Conservation (phyloP, 2,888 invertebrate genomes). For the Ochropacha duplaris region DNA sequence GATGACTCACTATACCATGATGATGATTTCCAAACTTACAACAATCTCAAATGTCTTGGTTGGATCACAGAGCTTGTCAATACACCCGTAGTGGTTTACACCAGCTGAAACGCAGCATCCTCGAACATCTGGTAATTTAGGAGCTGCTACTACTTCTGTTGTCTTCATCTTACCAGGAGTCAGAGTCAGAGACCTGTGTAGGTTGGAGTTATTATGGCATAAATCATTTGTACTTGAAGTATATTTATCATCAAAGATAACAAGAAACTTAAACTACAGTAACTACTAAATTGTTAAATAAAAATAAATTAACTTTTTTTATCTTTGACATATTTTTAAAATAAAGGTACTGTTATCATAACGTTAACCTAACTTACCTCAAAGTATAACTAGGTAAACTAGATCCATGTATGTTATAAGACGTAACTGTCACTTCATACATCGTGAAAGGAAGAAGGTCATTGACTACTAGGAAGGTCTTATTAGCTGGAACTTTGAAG, state of each 20-base stretch:
- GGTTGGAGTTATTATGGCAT: background rate
- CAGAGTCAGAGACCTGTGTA: constrained; percentile 84
- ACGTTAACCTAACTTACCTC: constrained; percentile 62
- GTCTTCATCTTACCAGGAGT: constrained; percentile 85
- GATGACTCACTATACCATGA: background rate
- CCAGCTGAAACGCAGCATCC: constrained; percentile 88
- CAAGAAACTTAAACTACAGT: background rate
- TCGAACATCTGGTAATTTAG: constrained; percentile 89
- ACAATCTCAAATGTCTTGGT: constrained; percentile 78
- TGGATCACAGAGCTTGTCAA: constrained; percentile 92
- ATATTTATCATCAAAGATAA: too few species aligned
- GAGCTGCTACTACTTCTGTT: constrained; percentile 83
- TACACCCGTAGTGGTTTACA: constrained; percentile 88
- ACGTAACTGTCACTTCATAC: constrained; percentile 90
- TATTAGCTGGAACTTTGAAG: constrained; percentile 83
- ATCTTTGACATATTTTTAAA: too few species aligned
- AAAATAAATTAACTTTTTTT: too few species aligned
- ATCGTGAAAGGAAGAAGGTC: constrained; percentile 90
- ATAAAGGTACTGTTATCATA: too few species aligned
- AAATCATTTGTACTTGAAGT: too few species aligned
- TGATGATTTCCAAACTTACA: constrained; percentile 47
- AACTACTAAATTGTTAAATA: too few species aligned
- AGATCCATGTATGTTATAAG: constrained; percentile 88
- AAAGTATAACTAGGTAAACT: constrained; percentile 90
- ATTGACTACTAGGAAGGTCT: constrained; percentile 83